Conservation (phyloP, 2,888 invertebrate genomes). For the Eremobia ochroleuca region DNA sequence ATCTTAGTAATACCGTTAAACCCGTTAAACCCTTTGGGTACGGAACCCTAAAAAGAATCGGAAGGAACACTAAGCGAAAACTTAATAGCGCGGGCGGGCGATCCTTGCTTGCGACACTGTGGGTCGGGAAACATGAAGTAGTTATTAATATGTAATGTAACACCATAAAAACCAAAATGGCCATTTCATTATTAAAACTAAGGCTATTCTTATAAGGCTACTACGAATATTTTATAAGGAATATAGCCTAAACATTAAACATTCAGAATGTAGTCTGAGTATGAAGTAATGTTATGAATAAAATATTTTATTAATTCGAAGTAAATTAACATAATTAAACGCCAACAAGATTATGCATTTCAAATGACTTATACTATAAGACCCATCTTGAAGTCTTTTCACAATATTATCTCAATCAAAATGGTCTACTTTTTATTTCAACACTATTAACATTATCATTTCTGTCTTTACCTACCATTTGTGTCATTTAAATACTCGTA, state of each 20-base stretch:
- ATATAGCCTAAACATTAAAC: neutral
- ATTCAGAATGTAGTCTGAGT: neutral
- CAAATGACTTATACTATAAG: neutral
- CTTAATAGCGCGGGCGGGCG: no score
- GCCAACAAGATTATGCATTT: constrained; percentile 7
- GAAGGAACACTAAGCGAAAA: neutral
- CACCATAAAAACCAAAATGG: neutral
- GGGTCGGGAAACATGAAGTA: no score
- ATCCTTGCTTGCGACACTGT: no score
- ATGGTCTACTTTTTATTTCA: no score
- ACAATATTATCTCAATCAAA: neutral
- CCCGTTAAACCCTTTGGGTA: no score
- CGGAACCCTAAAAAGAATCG: no score
- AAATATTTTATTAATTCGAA: neutral
- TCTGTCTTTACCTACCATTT: neutral
- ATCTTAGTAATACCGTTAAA: no score
- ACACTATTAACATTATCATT: neutral
- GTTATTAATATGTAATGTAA: no score
- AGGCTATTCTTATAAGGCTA: neutral
- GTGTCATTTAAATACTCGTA: neutral
- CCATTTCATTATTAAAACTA: neutral
- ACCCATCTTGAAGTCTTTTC: constrained; percentile 15
- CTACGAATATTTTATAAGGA: neutral
- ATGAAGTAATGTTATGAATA: constrained; percentile 14
- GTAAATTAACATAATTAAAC: constrained; percentile 11